These are phyloP conservation scores for Apodemia mormo DNA, from an alignment of 2,888 invertebrate genomes.

Conservation along the genomic window DNA sequence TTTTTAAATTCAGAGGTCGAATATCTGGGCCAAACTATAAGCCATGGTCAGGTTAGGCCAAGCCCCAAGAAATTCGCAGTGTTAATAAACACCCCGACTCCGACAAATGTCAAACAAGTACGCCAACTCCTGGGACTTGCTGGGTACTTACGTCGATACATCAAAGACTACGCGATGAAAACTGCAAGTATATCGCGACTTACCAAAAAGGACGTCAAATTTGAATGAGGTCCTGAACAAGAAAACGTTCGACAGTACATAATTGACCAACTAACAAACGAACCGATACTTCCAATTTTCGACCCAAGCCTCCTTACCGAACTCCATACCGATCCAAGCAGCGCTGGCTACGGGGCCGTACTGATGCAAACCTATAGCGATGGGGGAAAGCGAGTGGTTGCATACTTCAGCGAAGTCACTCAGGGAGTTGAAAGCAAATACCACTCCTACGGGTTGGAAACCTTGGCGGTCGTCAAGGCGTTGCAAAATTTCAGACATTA, in stretches of 20 bases:
- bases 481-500: conserved; percentile 36
- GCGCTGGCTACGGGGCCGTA: not conserved
- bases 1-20: too few relatives aligned
- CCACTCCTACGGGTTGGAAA: conserved; percentile 21
- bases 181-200: conserved; percentile 28
- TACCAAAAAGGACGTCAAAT: conserved; percentile 27
- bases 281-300: conserved; percentile 32
- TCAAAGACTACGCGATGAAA: not conserved
- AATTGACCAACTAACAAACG: conserved; percentile 26
- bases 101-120: too few relatives aligned
- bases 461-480: conserved; percentile 35
- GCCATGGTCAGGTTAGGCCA: too few relatives aligned
- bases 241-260: conserved; percentile 29
- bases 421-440: conserved; percentile 26
- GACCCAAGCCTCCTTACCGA: not conserved
- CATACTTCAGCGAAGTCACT: conserved; percentile 32
- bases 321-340: not conserved
- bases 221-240: conserved; percentile 29
- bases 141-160: too few relatives aligned
- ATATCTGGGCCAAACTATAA: too few relatives aligned
- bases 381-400: conserved; percentile 21
- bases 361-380: conserved; percentile 26
- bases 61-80: too few relatives aligned
- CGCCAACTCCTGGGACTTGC: too few relatives aligned
- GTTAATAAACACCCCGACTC: too few relatives aligned